Percentiles rank a stretch among this genome's conserved stretches.
Conservation (phyloP, 2,888 invertebrate species). For the Orthosia gothica region DNA sequence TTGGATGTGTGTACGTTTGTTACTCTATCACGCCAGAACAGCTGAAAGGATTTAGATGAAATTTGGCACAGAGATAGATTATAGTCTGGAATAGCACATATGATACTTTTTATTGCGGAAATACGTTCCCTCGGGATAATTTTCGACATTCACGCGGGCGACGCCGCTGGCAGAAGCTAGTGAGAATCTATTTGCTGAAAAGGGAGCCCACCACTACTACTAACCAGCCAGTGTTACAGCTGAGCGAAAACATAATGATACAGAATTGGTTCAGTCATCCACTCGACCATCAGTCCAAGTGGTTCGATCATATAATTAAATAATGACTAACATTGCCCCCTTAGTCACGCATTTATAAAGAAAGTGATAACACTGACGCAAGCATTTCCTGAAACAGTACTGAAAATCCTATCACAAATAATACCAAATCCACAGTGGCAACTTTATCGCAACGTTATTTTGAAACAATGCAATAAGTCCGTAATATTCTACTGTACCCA, state of each 20-base stretch:
- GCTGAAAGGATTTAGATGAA: too few species aligned
- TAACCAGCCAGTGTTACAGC: not conserved
- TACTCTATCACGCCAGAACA: too few species aligned
- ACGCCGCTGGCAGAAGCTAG: too few species aligned
- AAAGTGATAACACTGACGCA: conserved; percentile 9
- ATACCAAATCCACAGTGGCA: not conserved
- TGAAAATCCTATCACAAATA: conserved; percentile 6
- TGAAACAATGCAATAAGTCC: conserved; percentile 35
- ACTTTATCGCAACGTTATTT: conserved; percentile 31
- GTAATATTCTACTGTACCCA: conserved; percentile 5
- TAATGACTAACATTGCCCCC: not conserved
- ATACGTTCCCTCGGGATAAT: too few species aligned
- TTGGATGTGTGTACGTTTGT: too few species aligned
- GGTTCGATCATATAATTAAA: not conserved
- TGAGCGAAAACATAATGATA: not conserved
- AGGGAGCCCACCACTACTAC: too few species aligned
- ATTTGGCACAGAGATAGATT: too few species aligned
- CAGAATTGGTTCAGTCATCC: not conserved
- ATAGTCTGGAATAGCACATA: too few species aligned
- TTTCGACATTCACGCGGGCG: too few species aligned
- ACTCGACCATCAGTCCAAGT: not conserved
- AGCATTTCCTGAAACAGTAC: conserved; percentile 13
- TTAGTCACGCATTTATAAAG: conserved; percentile 3
- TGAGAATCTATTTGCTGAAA: too few species aligned
- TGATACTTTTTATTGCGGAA: too few species aligned